Evolutionary conservation across 2,113 vertebrate species (phyloP).

Genomic region (Misgurnus mizolepis): DNA sequence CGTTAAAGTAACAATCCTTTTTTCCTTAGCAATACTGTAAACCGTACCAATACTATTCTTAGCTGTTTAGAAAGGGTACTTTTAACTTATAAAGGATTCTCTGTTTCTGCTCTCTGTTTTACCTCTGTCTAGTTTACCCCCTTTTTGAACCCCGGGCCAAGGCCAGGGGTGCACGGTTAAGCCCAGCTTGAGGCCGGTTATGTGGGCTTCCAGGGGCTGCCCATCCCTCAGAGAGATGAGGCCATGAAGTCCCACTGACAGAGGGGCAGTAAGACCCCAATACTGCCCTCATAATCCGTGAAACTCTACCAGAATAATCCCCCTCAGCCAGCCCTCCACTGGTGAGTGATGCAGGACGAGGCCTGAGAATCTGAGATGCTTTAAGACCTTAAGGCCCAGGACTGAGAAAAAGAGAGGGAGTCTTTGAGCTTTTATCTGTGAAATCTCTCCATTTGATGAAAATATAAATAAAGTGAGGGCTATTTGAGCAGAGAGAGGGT

Average conservation of each 20-base stretch:
- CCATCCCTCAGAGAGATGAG: conserved; percentile 30
- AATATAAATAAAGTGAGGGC: conserved; percentile 49
- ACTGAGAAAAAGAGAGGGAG: conserved; percentile 18
- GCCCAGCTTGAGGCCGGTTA: conserved; percentile 30
- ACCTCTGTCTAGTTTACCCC: conserved; percentile 6
- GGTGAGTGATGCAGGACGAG: conserved; percentile 72
- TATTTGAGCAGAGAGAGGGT: conserved; percentile 5
- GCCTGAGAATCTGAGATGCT: conserved; percentile 70
- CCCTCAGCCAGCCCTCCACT: conserved; percentile 39
- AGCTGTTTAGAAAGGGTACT: neutral
- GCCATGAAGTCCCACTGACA: conserved; percentile 51
- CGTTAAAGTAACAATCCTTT: no score
- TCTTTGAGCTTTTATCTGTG: conserved; percentile 47
- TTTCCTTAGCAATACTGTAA: neutral
- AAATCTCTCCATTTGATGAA: conserved; percentile 51
- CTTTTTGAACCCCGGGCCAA: neutral
- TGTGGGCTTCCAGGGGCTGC: conserved; percentile 33
- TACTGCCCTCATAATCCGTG: conserved; percentile 70
- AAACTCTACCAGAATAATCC: conserved; percentile 80
- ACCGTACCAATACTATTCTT: neutral
- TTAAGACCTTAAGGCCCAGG: conserved; percentile 46
- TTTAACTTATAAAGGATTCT: neutral
- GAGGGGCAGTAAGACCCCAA: conserved; percentile 59
- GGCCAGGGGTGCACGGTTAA: conserved; percentile 29
- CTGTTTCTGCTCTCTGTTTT: conserved; percentile 6